Evolutionary conservation across 2,113 vertebrate genomes (phyloP).

Genomic region (Excalfactoria chinensis): DNA sequence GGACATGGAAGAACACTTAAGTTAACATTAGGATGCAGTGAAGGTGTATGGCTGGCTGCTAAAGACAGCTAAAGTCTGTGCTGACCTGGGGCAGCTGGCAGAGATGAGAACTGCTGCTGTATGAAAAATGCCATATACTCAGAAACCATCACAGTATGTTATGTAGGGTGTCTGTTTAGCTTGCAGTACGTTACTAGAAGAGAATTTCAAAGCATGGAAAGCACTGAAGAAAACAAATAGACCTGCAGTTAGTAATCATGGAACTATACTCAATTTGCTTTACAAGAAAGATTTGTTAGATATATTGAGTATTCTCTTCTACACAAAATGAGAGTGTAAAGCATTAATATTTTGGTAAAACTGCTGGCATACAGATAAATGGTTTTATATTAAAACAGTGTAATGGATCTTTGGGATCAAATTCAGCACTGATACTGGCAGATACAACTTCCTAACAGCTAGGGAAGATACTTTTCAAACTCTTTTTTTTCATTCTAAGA

Average conservation of each 20-base stretch:
- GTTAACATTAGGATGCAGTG: background rate
- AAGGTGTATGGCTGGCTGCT: background rate
- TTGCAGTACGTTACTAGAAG: background rate
- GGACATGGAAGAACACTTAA: background rate
- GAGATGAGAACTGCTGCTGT: background rate
- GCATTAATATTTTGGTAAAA: background rate
- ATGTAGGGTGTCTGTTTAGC: background rate
- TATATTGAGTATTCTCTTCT: background rate
- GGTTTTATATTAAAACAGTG: background rate
- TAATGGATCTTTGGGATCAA: background rate
- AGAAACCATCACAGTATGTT: background rate
- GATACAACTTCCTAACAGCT: background rate
- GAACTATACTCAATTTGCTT: background rate
- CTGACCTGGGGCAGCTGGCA: background rate
- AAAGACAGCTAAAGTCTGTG: background rate
- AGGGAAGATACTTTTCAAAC: background rate
- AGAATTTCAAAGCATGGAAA: background rate
- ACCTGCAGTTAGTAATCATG: background rate
- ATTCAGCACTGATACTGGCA: background rate
- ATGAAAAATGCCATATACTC: background rate
- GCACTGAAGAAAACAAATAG: background rate
- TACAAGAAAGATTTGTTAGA: background rate
- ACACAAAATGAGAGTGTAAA: background rate
- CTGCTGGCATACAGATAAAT: background rate
- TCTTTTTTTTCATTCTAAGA: background rate